These are phyloP conservation scores for Chelonia mydas DNA, from an alignment of 2,797 vertebrate genomes.

Conservation along the genomic window DNA sequence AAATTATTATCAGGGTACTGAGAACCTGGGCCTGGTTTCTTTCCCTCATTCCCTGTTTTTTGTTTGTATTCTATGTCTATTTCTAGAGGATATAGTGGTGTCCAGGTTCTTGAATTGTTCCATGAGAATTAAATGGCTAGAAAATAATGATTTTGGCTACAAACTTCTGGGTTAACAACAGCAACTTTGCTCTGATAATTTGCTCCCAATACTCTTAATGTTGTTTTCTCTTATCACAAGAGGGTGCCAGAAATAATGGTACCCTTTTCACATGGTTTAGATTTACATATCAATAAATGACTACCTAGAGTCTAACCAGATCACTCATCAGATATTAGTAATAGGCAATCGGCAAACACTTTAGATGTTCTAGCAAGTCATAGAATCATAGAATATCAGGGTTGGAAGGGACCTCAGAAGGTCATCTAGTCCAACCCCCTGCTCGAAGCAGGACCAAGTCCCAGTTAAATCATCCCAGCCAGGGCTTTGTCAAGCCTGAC, in stretches of 20 bases:
- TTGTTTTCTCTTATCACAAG: background rate
- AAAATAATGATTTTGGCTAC: background rate
- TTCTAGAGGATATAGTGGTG: background rate
- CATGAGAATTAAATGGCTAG: background rate
- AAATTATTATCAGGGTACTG: background rate
- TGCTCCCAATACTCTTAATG: background rate
- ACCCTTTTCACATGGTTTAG: accelerated
- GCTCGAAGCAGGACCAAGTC: too few relatives aligned
- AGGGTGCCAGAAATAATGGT: background rate
- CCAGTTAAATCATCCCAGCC: too few relatives aligned
- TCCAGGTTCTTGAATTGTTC: background rate
- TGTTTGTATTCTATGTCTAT: background rate
- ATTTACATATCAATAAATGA: background rate
- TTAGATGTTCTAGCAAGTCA: background rate
- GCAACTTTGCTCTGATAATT: background rate
- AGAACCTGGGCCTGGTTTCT: background rate
- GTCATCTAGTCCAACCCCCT: too few relatives aligned
- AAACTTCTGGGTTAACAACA: background rate
- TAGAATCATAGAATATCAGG: too few relatives aligned
- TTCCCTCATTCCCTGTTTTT: background rate
- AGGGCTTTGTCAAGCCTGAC: too few relatives aligned
- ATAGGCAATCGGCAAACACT: accelerated
- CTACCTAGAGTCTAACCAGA: background rate
- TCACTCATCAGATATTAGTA: background rate
- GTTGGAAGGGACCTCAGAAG: too few relatives aligned